A percentile compares a stretch with the other conserved stretches of the same genome.
phyloP scores from a whole-genome alignment of 2,888 invertebrate genomes.

The Homarus gammarus region DNA sequence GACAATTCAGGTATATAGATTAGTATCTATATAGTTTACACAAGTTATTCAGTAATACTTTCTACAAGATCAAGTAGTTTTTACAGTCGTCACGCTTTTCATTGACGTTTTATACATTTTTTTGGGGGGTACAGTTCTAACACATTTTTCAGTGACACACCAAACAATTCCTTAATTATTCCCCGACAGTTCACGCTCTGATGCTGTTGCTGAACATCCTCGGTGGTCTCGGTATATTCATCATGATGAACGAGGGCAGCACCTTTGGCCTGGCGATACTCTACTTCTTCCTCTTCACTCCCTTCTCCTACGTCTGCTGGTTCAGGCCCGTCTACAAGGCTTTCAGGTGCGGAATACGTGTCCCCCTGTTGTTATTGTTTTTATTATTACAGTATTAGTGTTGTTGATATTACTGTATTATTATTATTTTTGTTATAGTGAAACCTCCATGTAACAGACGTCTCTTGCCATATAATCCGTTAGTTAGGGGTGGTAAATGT shows the following conservation, averaged over 20 bases:
- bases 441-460: too few relatives aligned
- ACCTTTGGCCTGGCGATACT: slow-evolving; percentile 93
- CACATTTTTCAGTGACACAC: too few relatives aligned
- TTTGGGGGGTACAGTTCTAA: too few relatives aligned
- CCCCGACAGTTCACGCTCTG: slow-evolving; percentile 90
- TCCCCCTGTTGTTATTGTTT: background rate
- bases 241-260: slow-evolving; percentile 81
- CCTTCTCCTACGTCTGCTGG: slow-evolving; percentile 99
- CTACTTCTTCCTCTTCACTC: slow-evolving; percentile 93
- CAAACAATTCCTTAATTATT: too few relatives aligned
- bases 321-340: slow-evolving; percentile 99
- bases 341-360: slow-evolving; percentile 84
- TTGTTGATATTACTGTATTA: too few relatives aligned
- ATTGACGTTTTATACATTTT: background rate
- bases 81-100: background rate
- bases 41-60: too few relatives aligned
- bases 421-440: too few relatives aligned
- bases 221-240: slow-evolving; percentile 89
- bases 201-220: slow-evolving; percentile 91
- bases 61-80: too few relatives aligned
- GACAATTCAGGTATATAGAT: too few relatives aligned
- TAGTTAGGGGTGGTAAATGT: background rate
- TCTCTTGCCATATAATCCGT: too few relatives aligned
- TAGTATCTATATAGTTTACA: too few relatives aligned
- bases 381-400: background rate